A percentile compares a stretch with the other conserved stretches of the same genome.
Conservation (phyloP, 1,140 invertebrate genomes). For the Bombus consobrinus region DNA sequence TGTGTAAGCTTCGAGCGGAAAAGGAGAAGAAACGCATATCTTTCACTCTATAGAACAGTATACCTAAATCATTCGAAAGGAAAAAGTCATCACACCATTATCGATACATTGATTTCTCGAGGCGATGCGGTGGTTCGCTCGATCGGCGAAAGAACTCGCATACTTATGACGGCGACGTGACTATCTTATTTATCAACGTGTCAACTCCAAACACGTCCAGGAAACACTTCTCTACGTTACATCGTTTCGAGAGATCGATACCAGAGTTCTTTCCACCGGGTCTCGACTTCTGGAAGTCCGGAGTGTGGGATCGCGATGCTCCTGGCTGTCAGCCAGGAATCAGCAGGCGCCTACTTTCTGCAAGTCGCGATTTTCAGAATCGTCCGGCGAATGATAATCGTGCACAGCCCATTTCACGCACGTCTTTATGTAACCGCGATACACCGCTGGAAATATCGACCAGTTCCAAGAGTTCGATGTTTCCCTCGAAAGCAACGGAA, state of each 20-base stretch:
- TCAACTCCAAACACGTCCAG: conserved; percentile 20
- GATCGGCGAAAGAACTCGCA: conserved; percentile 28
- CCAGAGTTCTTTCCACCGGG: conserved; percentile 1
- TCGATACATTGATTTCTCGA: background rate
- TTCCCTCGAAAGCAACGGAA: conserved; percentile 14
- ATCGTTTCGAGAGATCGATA: conserved; percentile 58
- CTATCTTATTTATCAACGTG: conserved; percentile 44
- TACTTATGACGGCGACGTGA: conserved; percentile 49
- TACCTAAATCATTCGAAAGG: background rate
- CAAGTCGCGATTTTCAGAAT: conserved; percentile 49
- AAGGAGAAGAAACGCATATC: background rate
- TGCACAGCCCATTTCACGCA: conserved; percentile 23
- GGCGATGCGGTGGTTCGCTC: background rate
- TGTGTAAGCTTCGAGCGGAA: background rate
- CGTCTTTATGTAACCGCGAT: background rate
- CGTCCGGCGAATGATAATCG: conserved; percentile 60
- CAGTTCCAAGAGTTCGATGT: background rate
- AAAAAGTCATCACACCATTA: background rate
- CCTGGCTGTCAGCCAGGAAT: conserved; percentile 63
- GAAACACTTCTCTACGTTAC: conserved; percentile 9
- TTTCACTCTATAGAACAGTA: background rate
- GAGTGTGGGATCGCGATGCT: conserved; percentile 54
- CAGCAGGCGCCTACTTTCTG: conserved; percentile 65
- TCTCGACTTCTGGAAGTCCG: conserved; percentile 46
- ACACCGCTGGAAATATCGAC: conserved; percentile 9